A percentile compares a stretch with the other conserved stretches of the same genome.
These are phyloP conservation scores for Leucopternis melanops DNA, from an alignment of 2,113 vertebrate species.

Conservation along the genomic window DNA sequence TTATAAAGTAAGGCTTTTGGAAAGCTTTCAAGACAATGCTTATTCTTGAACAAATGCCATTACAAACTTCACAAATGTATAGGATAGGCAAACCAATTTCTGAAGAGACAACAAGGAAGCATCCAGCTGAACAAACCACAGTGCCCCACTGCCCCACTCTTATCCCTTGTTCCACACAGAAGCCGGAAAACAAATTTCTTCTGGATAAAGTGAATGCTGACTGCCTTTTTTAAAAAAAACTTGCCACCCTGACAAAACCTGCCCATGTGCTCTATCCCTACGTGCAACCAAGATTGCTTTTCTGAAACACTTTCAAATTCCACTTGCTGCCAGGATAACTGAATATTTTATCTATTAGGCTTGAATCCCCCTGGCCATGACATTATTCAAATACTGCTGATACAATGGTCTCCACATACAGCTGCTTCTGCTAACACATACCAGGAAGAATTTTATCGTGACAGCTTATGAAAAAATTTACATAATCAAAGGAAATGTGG, in stretches of 20 bases:
- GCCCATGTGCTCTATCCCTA: neutral
- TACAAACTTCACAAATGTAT: neutral
- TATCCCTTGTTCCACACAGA: neutral
- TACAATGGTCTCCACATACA: neutral
- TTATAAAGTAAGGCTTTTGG: slow-evolving; percentile 10
- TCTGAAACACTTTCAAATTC: neutral
- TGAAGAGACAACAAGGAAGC: neutral
- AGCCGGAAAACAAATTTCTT: neutral
- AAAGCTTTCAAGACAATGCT: slow-evolving; percentile 27
- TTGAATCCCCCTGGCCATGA: neutral
- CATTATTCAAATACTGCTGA: slow-evolving; percentile 7
- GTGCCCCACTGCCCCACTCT: neutral
- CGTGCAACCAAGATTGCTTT: neutral
- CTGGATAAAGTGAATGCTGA: neutral
- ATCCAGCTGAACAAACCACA: slow-evolving; percentile 45
- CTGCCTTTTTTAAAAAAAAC: neutral
- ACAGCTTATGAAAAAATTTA: neutral
- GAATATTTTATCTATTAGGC: neutral
- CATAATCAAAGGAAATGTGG: slow-evolving; percentile 30
- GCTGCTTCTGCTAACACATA: neutral
- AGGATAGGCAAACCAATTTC: neutral
- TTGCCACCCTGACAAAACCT: neutral
- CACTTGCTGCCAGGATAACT: neutral
- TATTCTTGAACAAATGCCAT: slow-evolving; percentile 48
- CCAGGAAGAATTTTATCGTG: neutral